Conservation (phyloP, 2,888 invertebrate genomes). For the Tachina grossa region DNA sequence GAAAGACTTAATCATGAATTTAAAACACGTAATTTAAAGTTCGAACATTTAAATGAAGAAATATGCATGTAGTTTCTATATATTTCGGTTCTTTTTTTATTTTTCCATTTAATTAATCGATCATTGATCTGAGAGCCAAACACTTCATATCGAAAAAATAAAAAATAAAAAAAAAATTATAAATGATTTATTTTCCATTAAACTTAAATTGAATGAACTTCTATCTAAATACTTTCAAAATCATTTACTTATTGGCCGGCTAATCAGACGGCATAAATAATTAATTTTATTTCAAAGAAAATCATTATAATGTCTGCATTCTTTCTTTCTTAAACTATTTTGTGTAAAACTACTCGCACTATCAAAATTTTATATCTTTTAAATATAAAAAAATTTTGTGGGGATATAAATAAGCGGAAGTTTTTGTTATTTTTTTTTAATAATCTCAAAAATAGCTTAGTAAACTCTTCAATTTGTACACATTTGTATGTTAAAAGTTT, state of each 20-base stretch:
- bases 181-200: conserved; percentile 13
- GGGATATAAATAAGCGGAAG: conserved; percentile 8
- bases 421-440: background rate
- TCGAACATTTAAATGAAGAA: conserved; percentile 4
- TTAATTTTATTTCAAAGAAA: conserved; percentile 23
- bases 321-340: background rate
- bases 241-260: background rate
- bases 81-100: background rate
- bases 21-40: conserved; percentile 30
- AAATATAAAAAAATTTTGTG: conserved; percentile 6
- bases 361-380: conserved; percentile 18
- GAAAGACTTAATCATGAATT: conserved; percentile 25
- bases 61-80: background rate
- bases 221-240: background rate
- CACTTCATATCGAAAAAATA: background rate
- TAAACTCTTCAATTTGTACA: background rate
- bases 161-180: too few species aligned
- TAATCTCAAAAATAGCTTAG: conserved; percentile 15
- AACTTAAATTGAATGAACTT: background rate
- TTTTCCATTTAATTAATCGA: conserved; percentile 1
- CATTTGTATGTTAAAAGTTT: conserved; percentile 24
- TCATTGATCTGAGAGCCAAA: conserved; percentile 3
- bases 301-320: background rate
- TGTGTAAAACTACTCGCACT: conserved; percentile 3
- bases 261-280: background rate